These are phyloP conservation scores for Eurystomus glaucurus DNA, from an alignment of 2,797 vertebrate species.

Conservation along the genomic window DNA sequence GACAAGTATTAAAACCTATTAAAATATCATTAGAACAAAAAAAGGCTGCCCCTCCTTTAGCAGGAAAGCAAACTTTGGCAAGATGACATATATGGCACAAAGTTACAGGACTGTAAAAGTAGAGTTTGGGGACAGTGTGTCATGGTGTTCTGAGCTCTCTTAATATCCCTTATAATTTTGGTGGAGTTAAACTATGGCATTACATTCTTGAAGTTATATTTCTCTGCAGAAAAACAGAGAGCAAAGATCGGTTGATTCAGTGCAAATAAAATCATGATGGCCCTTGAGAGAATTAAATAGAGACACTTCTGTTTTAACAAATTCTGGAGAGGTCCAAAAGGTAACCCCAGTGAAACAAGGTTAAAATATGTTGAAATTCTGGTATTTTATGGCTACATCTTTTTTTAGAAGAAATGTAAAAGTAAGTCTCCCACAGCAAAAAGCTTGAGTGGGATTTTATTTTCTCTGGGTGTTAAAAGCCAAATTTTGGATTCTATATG, in stretches of 20 bases:
- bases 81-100: background rate
- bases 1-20: background rate
- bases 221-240: background rate
- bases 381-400: background rate
- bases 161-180: background rate
- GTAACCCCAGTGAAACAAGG: background rate
- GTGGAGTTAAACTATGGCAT: background rate
- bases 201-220: background rate
- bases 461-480: background rate
- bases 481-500: background rate
- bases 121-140: background rate
- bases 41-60: background rate
- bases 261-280: background rate
- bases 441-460: background rate
- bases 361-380: background rate
- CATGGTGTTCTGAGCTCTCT: background rate
- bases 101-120: background rate
- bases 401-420: background rate
- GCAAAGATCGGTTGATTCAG: background rate
- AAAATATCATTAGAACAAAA: background rate
- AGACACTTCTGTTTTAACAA: background rate
- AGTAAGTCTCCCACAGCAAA: background rate
- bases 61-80: background rate
- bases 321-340: background rate
- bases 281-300: background rate